A percentile compares a stretch with the other conserved stretches of the same genome.
Evolutionary conservation across 2,797 vertebrate species (phyloP).

Genomic region (Syndactyla subalaris): DNA sequence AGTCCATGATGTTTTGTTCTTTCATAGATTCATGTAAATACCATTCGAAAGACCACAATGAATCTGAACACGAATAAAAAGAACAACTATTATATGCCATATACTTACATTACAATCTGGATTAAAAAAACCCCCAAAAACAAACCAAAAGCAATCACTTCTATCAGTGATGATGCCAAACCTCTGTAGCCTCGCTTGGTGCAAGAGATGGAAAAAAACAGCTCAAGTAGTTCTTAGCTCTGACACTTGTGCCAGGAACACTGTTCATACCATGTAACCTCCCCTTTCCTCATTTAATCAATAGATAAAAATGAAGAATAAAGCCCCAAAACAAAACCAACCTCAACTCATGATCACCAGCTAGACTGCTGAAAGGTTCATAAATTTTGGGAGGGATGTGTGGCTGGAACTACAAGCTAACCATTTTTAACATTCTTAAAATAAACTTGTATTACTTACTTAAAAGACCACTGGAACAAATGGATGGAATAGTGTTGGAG

Average conservation of each 20-base stretch:
- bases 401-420: background rate
- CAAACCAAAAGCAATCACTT: background rate
- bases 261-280: background rate
- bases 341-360: background rate
- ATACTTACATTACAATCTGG: background rate
- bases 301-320: background rate
- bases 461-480: background rate
- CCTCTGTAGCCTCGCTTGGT: background rate
- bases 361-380: background rate
- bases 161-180: background rate
- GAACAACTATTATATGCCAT: background rate
- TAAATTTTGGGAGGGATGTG: background rate
- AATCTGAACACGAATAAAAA: background rate
- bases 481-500: background rate
- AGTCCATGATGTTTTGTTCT: slow-evolving; percentile 39
- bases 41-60: background rate
- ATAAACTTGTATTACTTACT: background rate
- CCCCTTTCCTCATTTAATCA: background rate
- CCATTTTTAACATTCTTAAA: background rate
- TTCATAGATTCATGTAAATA: slow-evolving; percentile 14
- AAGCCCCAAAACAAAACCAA: background rate
- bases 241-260: background rate
- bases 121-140: background rate
- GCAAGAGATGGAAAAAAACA: background rate
- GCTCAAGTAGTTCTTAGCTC: background rate